These are phyloP conservation scores for Anthoscopus minutus DNA, from an alignment of 2,113 vertebrate genomes.

Conservation along the genomic window DNA sequence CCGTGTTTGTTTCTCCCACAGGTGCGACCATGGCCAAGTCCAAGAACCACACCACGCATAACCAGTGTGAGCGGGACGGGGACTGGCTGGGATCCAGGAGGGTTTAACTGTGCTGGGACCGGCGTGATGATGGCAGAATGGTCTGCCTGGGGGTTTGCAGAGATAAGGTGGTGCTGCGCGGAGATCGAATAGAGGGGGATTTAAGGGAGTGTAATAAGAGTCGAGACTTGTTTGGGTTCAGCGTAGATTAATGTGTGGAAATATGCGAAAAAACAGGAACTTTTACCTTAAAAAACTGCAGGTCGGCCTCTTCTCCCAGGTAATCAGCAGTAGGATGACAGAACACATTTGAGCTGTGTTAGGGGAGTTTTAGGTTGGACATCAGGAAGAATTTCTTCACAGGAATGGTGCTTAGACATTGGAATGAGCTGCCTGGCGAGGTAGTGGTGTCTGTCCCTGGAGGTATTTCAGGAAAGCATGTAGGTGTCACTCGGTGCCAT, in stretches of 20 bases:
- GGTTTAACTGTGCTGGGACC: not conserved
- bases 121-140: not conserved
- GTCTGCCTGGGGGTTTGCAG: not conserved
- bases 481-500: accelerated
- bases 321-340: not conserved
- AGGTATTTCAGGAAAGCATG: not conserved
- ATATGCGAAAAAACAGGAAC: accelerated
- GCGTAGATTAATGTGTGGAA: accelerated
- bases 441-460: not conserved
- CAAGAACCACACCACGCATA: constrained; percentile 98
- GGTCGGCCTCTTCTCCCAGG: accelerated
- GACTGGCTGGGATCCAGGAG: accelerated
- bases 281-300: accelerated
- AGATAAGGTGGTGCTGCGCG: accelerated
- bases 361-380: not conserved
- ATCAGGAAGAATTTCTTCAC: not conserved
- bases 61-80: constrained; percentile 85
- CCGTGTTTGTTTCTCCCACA: not conserved
- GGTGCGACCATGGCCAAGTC: constrained; percentile 90
- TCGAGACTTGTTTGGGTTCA: accelerated
- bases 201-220: accelerated
- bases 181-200: accelerated
- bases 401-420: not conserved
- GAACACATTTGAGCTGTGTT: not conserved
- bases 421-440: not conserved